These are phyloP conservation scores for Cerastis rubricosa DNA, from an alignment of 2,888 invertebrate species.

Conservation along the genomic window DNA sequence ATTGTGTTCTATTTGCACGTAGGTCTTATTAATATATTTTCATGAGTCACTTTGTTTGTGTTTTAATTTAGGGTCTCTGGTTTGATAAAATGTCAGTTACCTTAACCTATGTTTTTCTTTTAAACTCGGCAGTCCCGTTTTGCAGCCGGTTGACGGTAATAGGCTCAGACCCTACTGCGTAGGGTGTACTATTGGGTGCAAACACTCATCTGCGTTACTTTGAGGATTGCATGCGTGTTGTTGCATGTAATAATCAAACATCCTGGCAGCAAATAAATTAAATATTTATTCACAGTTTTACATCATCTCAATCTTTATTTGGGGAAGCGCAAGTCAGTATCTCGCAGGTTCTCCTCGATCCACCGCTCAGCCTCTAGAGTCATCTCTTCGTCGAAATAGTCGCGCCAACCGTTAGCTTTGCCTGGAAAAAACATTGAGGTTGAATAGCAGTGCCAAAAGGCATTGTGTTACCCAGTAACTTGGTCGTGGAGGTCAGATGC, in stretches of 20 bases:
- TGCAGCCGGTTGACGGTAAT: neutral
- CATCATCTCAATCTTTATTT: neutral
- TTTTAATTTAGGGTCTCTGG: neutral
- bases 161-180: too few relatives aligned
- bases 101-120: neutral
- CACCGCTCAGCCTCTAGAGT: slow-evolving; percentile 91
- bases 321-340: slow-evolving; percentile 87
- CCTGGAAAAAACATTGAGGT: slow-evolving; percentile 22
- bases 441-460: neutral
- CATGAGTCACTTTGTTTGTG: neutral
- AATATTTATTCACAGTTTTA: slow-evolving; percentile 7
- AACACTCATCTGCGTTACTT: neutral
- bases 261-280: neutral
- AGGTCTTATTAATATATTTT: too few relatives aligned
- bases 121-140: too few relatives aligned
- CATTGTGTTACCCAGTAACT: neutral
- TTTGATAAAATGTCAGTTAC: neutral
- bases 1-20: neutral
- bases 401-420: slow-evolving; percentile 50
- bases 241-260: neutral
- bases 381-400: slow-evolving; percentile 90
- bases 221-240: neutral
- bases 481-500: neutral
- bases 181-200: too few relatives aligned
- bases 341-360: slow-evolving; percentile 91